Conservation (phyloP, 2,888 invertebrate genomes). For the Dolichopus griseipennis region DNA sequence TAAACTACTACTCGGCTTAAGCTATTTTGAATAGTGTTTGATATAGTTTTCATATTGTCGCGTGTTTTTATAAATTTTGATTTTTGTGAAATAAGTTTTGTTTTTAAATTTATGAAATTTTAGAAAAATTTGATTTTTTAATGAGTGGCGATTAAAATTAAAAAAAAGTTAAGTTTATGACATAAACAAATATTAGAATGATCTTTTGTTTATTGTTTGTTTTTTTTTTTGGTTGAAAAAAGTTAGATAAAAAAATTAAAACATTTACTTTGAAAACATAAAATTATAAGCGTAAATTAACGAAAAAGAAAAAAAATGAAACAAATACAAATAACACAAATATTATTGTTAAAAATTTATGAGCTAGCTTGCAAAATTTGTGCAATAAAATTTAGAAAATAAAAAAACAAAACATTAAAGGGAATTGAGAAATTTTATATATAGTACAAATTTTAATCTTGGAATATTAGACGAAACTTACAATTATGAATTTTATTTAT, state of each 20-base stretch:
- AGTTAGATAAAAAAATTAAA: background rate
- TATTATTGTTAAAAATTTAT: slow-evolving; percentile 14
- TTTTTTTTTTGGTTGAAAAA: background rate
- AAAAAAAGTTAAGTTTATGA: background rate
- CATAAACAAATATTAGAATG: background rate
- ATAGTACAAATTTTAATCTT: no score
- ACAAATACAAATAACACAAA: slow-evolving; percentile 17
- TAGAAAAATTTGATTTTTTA: background rate
- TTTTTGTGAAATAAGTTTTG: background rate
- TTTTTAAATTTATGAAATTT: background rate
- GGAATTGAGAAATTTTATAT: no score
- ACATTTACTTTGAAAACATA: slow-evolving; percentile 22
- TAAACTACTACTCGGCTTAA: slow-evolving; percentile 37
- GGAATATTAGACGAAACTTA: no score
- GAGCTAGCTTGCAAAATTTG: background rate
- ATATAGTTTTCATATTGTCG: slow-evolving; percentile 21
- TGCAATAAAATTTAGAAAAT: background rate
- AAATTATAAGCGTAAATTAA: slow-evolving; percentile 17
- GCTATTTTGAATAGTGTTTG: slow-evolving; percentile 26
- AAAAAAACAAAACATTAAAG: no score
- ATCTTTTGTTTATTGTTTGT: background rate
- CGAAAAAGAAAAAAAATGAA: background rate
- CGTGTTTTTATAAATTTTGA: slow-evolving; percentile 22
- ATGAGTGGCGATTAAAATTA: background rate
- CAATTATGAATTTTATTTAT: no score